Evolutionary conservation across 2,888 invertebrate species (phyloP).

Genomic region (Troglohyphantes excavatus): DNA sequence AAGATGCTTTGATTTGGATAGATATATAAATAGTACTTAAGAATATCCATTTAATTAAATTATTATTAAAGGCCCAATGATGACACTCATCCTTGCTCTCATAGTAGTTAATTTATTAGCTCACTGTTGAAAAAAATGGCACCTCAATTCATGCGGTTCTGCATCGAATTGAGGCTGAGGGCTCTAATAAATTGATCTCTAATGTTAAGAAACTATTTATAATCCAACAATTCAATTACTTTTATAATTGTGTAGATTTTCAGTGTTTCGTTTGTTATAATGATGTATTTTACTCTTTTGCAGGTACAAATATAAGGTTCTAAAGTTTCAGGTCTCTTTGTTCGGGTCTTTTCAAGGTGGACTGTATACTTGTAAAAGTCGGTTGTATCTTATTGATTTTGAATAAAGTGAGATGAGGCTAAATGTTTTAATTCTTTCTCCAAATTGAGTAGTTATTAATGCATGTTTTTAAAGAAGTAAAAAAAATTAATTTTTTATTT

Average conservation of each 20-base stretch:
- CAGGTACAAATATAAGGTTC: neutral
- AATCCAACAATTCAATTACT: too few species aligned
- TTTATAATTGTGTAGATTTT: too few species aligned
- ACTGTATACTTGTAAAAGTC: neutral
- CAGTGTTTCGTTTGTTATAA: too few species aligned
- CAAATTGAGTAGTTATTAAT: too few species aligned
- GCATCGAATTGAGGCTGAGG: slow-evolving; percentile 58
- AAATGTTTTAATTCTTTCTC: neutral
- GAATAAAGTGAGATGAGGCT: slow-evolving; percentile 52
- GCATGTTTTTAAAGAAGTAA: too few species aligned
- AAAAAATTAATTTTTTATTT: too few species aligned
- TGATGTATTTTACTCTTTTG: neutral
- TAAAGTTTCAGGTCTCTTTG: slow-evolving; percentile 25
- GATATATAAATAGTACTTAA: too few species aligned
- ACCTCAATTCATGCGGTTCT: slow-evolving; percentile 45
- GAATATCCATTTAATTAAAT: too few species aligned
- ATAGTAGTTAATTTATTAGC: slow-evolving; percentile 49
- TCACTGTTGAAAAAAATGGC: slow-evolving; percentile 59
- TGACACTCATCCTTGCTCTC: slow-evolving; percentile 75
- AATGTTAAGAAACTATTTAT: neutral
- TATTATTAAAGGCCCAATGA: slow-evolving; percentile 42
- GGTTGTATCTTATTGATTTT: slow-evolving; percentile 13
- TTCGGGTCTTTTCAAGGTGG: slow-evolving; percentile 6
- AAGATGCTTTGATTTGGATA: too few species aligned
- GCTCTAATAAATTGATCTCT: neutral